phyloP scores from a whole-genome alignment of 2,888 invertebrate genomes.

The Onchidella celtica region DNA sequence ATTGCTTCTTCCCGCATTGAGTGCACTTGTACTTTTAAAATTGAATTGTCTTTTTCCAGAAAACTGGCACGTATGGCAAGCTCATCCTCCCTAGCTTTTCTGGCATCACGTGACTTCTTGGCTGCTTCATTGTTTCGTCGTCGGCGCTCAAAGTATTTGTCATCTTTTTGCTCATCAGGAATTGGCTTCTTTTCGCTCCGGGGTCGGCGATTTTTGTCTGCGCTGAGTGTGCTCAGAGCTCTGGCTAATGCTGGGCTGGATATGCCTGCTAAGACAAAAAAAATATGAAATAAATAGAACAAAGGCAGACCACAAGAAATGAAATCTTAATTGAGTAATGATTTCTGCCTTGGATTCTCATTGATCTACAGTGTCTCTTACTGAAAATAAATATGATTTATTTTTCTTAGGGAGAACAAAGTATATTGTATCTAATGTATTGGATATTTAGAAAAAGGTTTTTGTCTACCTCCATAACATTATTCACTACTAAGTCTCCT shows the following conservation, averaged over 20 bases:
- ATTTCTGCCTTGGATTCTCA: too few relatives aligned
- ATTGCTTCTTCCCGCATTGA: conserved; percentile 33
- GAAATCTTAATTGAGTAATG: too few relatives aligned
- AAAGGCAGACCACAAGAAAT: too few relatives aligned
- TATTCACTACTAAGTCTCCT: too few relatives aligned
- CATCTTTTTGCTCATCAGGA: conserved; percentile 51
- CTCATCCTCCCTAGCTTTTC: conserved; percentile 93
- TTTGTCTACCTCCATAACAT: too few relatives aligned
- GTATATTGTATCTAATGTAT: too few relatives aligned
- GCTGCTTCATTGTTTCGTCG: conserved; percentile 49
- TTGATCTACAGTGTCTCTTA: too few relatives aligned
- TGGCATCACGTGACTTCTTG: conserved; percentile 86
- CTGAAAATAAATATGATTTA: too few relatives aligned
- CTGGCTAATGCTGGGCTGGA: conserved; percentile 31
- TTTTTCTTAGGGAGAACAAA: too few relatives aligned
- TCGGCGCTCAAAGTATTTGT: conserved; percentile 44
- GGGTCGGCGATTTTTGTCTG: conserved; percentile 29
- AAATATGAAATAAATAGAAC: too few relatives aligned
- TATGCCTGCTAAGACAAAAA: neutral
- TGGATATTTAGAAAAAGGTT: too few relatives aligned
- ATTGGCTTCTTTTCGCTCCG: conserved; percentile 50
- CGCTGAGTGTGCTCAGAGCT: conserved; percentile 33
- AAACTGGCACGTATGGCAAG: conserved; percentile 91
- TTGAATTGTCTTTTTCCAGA: conserved; percentile 87
- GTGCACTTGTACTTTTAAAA: conserved; percentile 13